Evolutionary conservation across 2,797 vertebrate species (phyloP).

Genomic region (Diceros bicornis): DNA sequence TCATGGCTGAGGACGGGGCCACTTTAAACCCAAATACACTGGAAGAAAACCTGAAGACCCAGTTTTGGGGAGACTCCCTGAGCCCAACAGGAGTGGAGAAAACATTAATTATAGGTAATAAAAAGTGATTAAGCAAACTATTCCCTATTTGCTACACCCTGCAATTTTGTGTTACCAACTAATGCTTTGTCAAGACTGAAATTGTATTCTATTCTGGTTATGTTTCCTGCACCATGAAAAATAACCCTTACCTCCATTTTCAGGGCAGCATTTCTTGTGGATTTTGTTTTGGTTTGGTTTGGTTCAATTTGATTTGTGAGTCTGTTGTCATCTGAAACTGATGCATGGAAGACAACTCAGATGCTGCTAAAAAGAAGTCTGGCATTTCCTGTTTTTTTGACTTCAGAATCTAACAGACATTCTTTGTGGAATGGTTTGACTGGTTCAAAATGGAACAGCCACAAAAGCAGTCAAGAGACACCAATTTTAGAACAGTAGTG

Average conservation of each 20-base stretch:
- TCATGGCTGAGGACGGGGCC: neutral
- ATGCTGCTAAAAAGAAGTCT: neutral
- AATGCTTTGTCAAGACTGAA: constrained; percentile 16
- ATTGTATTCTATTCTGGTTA: neutral
- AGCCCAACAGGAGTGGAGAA: neutral
- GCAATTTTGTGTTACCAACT: constrained; percentile 27
- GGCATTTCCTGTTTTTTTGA: neutral
- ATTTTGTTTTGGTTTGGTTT: neutral
- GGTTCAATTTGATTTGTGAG: neutral
- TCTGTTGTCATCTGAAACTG: neutral
- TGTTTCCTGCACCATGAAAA: neutral
- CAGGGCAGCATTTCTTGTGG: neutral
- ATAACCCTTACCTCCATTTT: neutral
- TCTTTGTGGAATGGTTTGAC: neutral
- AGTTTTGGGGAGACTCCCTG: neutral
- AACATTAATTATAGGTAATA: constrained; percentile 42
- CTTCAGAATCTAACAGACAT: neutral
- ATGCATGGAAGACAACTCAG: neutral
- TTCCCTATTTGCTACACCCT: neutral
- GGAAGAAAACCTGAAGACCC: neutral
- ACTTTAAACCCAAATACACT: neutral
- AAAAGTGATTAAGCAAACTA: constrained; percentile 48
- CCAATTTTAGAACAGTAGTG: constrained; percentile 74
- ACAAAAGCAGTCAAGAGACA: constrained; percentile 5
- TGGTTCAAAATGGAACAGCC: neutral